These are phyloP conservation scores for Myotis vivesi DNA, from an alignment of 2,797 vertebrate genomes.

Conservation along the genomic window DNA sequence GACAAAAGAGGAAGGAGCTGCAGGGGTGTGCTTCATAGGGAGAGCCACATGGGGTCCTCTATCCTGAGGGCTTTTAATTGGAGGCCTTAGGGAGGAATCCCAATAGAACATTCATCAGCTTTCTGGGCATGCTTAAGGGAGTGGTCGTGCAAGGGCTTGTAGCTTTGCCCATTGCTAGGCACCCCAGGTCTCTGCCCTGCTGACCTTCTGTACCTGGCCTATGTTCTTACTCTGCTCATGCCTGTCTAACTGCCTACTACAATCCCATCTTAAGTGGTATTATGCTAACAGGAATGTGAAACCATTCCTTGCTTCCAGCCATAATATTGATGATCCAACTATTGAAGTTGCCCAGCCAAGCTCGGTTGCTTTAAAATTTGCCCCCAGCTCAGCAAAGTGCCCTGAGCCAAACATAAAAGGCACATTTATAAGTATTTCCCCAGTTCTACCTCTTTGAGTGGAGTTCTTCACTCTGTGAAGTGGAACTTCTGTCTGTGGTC, in stretches of 20 bases:
- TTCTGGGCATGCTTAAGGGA: background rate
- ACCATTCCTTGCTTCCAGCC: background rate
- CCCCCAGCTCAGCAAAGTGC: slow-evolving; percentile 45
- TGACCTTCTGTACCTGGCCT: background rate
- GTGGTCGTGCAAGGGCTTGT: background rate
- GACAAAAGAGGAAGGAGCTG: background rate
- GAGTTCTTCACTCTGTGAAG: slow-evolving; percentile 69
- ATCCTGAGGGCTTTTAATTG: background rate
- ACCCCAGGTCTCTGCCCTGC: background rate
- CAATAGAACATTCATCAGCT: background rate
- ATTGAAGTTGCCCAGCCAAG: slow-evolving; percentile 42
- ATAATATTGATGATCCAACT: background rate
- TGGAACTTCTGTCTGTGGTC: slow-evolving; percentile 59
- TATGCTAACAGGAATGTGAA: background rate
- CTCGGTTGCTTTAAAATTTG: slow-evolving; percentile 64
- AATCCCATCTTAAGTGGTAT: background rate
- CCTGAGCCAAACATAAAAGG: slow-evolving; percentile 66
- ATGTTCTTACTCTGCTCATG: background rate
- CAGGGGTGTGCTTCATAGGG: background rate
- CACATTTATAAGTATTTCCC: slow-evolving; percentile 48
- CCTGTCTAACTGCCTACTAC: background rate
- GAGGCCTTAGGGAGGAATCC: background rate
- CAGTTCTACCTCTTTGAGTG: slow-evolving; percentile 65
- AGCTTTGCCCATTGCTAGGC: background rate
- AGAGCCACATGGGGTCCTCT: background rate